phyloP scores from a whole-genome alignment of 1,140 invertebrate genomes.

The Phocides pigmalion region DNA sequence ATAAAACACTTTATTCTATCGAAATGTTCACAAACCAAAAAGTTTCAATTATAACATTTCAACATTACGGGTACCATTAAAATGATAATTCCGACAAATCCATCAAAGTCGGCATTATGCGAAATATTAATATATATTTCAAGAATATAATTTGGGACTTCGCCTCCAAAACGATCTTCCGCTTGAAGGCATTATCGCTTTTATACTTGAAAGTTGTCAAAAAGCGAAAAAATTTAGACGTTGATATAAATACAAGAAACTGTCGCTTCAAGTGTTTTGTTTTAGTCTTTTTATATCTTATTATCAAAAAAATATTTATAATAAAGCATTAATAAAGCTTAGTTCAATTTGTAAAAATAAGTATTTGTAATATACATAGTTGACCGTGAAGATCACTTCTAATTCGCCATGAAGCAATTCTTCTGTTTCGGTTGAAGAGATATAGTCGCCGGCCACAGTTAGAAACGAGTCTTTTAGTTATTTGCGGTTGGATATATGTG shows the following conservation, averaged over 20 bases:
- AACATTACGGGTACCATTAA: background rate
- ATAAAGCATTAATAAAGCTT: too few relatives aligned
- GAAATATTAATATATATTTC: conserved; percentile 7
- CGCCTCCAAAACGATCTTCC: conserved; percentile 7
- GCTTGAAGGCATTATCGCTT: background rate
- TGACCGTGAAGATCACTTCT: too few relatives aligned
- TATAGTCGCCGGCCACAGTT: too few relatives aligned
- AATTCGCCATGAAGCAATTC: too few relatives aligned
- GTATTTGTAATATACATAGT: too few relatives aligned
- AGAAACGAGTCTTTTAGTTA: too few relatives aligned
- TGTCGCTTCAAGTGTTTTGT: background rate
- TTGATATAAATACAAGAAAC: background rate
- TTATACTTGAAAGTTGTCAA: conserved; percentile 5
- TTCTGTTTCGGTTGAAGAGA: too few relatives aligned
- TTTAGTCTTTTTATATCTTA: background rate
- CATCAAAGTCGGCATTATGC: background rate
- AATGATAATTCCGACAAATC: conserved; percentile 5
- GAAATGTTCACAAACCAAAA: background rate
- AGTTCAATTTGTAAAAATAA: too few relatives aligned
- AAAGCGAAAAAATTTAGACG: background rate
- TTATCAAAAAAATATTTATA: too few relatives aligned
- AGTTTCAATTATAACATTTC: background rate
- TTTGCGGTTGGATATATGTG: too few relatives aligned
- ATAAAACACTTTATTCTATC: background rate
- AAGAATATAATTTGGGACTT: conserved; percentile 11